These are phyloP conservation scores for Drosophila parthenogenetica DNA, from an alignment of 2,888 invertebrate species.

Conservation along the genomic window DNA sequence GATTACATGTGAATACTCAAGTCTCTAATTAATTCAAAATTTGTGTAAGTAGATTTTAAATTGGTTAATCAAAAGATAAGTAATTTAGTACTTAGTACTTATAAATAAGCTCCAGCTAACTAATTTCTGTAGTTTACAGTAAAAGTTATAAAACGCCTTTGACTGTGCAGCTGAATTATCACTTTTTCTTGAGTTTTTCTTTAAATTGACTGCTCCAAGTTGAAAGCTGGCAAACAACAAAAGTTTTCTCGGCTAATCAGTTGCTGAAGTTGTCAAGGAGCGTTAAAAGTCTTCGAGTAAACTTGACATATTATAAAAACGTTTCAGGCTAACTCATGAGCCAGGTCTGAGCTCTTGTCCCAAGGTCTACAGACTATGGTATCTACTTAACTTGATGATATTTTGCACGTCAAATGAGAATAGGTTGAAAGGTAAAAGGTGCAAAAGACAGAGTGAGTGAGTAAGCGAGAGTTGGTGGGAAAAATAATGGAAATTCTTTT, in stretches of 20 bases:
- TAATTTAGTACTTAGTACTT: no score
- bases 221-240: constrained; percentile 18
- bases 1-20: background rate
- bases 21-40: background rate
- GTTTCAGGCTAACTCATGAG: constrained; percentile 28
- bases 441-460: background rate
- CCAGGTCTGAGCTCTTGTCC: background rate
- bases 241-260: constrained; percentile 49
- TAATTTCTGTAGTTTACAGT: no score
- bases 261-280: constrained; percentile 39
- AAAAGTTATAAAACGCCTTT: background rate
- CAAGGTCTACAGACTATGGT: constrained; percentile 19
- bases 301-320: constrained; percentile 63
- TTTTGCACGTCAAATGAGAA: constrained; percentile 55
- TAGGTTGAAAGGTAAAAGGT: background rate
- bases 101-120: no score
- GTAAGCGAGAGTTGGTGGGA: background rate
- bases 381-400: constrained; percentile 71
- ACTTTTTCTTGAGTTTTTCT: constrained; percentile 1
- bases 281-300: constrained; percentile 38
- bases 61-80: no score
- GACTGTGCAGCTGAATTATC: constrained; percentile 14
- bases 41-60: background rate
- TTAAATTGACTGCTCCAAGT: constrained; percentile 35
- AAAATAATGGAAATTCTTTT: constrained; percentile 73